Conservation (phyloP, 1,140 invertebrate genomes). For the Potamilus streckersoni region DNA sequence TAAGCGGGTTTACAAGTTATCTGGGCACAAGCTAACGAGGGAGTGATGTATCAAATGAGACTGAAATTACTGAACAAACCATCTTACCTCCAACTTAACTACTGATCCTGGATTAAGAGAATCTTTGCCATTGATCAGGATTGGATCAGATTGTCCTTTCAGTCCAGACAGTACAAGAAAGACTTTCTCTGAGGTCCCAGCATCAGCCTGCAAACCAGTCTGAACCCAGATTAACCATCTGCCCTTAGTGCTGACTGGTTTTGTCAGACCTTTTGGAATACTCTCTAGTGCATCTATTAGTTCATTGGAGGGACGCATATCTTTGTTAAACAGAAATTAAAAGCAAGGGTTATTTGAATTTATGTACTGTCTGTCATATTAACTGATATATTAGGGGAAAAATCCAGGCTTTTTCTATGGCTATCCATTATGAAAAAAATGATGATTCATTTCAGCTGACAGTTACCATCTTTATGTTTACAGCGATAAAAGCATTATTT, state of each 20-base stretch:
- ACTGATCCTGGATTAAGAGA: conserved; percentile 45
- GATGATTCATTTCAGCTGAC: too few species aligned
- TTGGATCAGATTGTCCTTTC: conserved; percentile 43
- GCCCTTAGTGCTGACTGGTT: conserved; percentile 24
- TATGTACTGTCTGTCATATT: too few species aligned
- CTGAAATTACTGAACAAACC: too few species aligned
- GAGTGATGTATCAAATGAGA: too few species aligned
- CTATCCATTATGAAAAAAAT: too few species aligned
- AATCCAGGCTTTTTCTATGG: too few species aligned
- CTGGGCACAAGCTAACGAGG: too few species aligned
- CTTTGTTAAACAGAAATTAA: neutral
- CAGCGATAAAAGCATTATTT: too few species aligned
- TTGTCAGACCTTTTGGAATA: conserved; percentile 21
- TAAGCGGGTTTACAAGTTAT: too few species aligned
- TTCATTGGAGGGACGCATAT: conserved; percentile 22
- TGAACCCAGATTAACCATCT: conserved; percentile 39
- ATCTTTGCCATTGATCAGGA: conserved; percentile 39
- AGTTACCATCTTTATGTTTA: too few species aligned
- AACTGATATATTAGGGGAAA: too few species aligned
- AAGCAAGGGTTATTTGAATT: too few species aligned
- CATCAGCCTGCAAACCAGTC: conserved; percentile 39
- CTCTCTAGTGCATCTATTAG: conserved; percentile 22
- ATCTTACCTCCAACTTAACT: conserved; percentile 38
- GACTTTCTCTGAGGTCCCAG: conserved; percentile 43
- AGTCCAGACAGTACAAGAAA: conserved; percentile 49